Base-by-base conservation (phyloP, 2,888 invertebrate genomes). In the Drosophila quasianomalipes region DNA sequence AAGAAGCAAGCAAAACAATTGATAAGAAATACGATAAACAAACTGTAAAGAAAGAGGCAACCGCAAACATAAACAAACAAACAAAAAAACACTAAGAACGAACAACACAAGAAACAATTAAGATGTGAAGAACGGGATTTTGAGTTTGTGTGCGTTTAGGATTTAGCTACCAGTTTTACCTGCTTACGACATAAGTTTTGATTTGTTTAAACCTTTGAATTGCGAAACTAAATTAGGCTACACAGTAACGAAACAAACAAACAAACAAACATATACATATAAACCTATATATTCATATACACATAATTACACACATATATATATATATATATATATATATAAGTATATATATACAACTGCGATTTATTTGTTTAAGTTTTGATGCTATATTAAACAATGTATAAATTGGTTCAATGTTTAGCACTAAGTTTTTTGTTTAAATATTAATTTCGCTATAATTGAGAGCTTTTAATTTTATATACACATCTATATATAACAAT, bases 121-220 rank as follows among this genome's bases (percentile, higher is more conserved):
- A 59, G 19, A 57, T 52, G 47, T 51, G 33, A 76, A 54, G 9
- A n/a, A 55, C 60, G 49, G 22, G 47, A 76, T 64, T 41, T 58
- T 39, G 28, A 58, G 41, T 39, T 57, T 57, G 44, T 58, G 44
- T 76, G 51, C 66, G 70, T 63, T 64, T 79, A 73, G 71, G 68
- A 71, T 70, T 68, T 81, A 90, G 92, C 92, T 92, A 92, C 93
- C 91, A 90, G 92, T 91, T 92, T 92, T 92, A 92, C 93, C 92
- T 93, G 92, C 81, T 87, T 91, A 91, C 70, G 72, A 78, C 68
- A 84, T 89, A 91, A 74, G 80, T 73, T 85, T 83, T 82, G 74
- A 74, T 72, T 78, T 81, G 70, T 70, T 78, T 74, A 71, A 79
- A 33, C 61, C 53, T 58, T 70, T 76, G 52, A 72, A 74, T 70